Conservation (phyloP, 2,113 vertebrate species). For the Hylia prasina region DNA sequence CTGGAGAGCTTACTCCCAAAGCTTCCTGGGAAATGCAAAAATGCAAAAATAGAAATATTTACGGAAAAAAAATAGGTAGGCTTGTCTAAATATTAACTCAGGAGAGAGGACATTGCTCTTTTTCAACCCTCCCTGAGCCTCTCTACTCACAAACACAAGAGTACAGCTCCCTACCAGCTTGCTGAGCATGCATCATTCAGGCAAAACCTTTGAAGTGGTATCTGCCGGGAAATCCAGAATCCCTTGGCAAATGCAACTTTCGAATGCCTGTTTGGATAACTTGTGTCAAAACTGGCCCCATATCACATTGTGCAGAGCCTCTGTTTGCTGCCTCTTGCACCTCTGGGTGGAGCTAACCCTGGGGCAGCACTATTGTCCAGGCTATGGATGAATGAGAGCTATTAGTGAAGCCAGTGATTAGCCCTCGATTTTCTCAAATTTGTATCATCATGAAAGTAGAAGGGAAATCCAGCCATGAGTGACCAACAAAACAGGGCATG, state of each 20-base stretch:
- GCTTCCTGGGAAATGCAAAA: not conserved
- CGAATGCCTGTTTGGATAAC: not conserved
- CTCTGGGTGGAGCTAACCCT: not conserved
- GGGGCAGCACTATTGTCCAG: not conserved
- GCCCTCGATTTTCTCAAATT: not conserved
- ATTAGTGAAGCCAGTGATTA: not conserved
- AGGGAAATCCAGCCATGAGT: not conserved
- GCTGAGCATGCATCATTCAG: not conserved
- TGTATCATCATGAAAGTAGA: not conserved
- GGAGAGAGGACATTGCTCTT: not conserved
- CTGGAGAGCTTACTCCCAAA: not conserved
- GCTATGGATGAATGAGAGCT: not conserved
- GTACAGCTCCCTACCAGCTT: accelerated
- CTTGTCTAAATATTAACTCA: constrained; percentile 12
- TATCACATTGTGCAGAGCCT: not conserved
- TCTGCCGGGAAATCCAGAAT: not conserved
- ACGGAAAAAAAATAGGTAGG: not conserved
- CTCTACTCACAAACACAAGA: not conserved
- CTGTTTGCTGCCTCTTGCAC: accelerated
- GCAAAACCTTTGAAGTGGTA: not conserved
- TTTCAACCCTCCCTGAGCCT: not conserved
- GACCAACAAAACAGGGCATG: not conserved
- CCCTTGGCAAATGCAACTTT: not conserved
- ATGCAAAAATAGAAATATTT: not conserved
- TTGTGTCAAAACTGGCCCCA: not conserved